These are phyloP conservation scores for Rhabdophis nuchalis DNA, from an alignment of 2,797 vertebrate genomes.

Conservation along the genomic window DNA sequence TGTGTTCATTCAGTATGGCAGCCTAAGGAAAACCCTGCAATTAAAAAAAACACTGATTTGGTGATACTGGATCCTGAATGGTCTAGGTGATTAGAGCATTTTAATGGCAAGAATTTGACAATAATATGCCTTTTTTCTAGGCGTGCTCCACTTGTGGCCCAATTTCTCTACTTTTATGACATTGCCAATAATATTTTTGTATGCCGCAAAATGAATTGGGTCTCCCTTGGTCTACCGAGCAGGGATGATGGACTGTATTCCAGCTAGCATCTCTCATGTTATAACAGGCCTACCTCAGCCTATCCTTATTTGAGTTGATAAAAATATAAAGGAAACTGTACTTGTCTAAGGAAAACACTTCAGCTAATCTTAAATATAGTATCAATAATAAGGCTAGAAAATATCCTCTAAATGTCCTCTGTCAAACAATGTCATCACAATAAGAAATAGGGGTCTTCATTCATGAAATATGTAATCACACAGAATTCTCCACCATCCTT, in stretches of 20 bases:
- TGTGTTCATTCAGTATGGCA: constrained; percentile 12
- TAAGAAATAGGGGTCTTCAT: constrained; percentile 48
- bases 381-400: constrained; percentile 43
- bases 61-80: constrained; percentile 22
- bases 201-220: background rate
- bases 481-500: constrained; percentile 9
- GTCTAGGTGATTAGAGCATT: constrained; percentile 13
- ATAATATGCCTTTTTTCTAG: fast-evolving
- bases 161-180: background rate
- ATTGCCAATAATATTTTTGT: background rate
- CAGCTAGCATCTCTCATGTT: background rate
- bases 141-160: background rate
- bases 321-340: background rate
- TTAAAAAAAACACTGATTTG: constrained; percentile 14
- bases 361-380: background rate
- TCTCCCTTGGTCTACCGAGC: background rate
- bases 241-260: background rate
- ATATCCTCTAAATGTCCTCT: constrained; percentile 37
- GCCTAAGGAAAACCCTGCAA: constrained; percentile 25
- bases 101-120: background rate
- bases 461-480: constrained; percentile 5
- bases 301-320: background rate
- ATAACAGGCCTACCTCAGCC: background rate
- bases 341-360: constrained; percentile 5
- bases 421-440: constrained; percentile 49